phyloP scores from a whole-genome alignment of 1,140 invertebrate genomes.

The Physella acuta region DNA sequence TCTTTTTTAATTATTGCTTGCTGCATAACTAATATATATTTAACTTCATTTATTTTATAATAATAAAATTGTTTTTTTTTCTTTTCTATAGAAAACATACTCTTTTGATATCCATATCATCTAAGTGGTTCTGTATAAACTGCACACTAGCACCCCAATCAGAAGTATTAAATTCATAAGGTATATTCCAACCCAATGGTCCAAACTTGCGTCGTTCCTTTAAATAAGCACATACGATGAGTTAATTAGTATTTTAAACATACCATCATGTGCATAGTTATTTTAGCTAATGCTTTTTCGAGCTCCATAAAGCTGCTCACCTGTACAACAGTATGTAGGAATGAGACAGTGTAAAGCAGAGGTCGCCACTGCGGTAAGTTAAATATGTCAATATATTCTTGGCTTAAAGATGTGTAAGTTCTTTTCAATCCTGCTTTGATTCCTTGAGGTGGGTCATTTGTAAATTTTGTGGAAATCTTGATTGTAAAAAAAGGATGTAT shows the following conservation, averaged over 20 bases:
- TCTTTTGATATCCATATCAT: constrained; percentile 94
- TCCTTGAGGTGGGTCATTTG: constrained; percentile 60
- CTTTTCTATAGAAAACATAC: constrained; percentile 56
- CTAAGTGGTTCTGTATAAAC: constrained; percentile 93
- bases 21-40: no score
- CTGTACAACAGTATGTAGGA: constrained; percentile 67
- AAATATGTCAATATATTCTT: constrained; percentile 52
- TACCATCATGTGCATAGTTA: no score
- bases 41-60: no score
- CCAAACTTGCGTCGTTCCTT: constrained; percentile 60
- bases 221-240: no score
- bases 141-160: constrained; percentile 93
- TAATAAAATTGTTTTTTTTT: no score
- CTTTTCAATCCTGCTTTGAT: constrained; percentile 59
- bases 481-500: no score
- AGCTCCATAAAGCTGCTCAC: no score
- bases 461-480: constrained; percentile 59
- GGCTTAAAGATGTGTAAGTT: constrained; percentile 54
- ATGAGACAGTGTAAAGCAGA: constrained; percentile 86
- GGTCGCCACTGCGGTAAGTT: constrained; percentile 79
- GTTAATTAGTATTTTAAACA: no score
- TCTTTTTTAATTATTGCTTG: no score
- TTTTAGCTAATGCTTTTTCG: no score
- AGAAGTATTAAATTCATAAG: constrained; percentile 94
- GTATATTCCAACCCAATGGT: constrained; percentile 60